Evolutionary conservation across 2,888 invertebrate species (phyloP).

Genomic region (Drosophila putrida): DNA sequence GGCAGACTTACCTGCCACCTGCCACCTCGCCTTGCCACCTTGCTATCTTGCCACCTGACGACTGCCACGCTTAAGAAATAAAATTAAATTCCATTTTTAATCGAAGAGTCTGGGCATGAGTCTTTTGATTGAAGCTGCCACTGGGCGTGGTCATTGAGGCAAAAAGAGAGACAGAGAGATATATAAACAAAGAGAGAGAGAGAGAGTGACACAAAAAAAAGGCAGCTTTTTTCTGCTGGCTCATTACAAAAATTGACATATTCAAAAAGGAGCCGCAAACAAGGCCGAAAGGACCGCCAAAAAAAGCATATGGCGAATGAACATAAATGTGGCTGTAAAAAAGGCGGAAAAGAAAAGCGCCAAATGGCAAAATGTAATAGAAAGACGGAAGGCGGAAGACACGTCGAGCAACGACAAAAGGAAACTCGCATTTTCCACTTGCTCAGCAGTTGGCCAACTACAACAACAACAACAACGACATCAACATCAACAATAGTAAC

Average conservation of each 20-base stretch:
- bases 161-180: not conserved
- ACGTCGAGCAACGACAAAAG: slow-evolving; percentile 48
- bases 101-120: slow-evolving; percentile 24
- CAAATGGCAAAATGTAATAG: slow-evolving; percentile 58
- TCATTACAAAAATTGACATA: slow-evolving; percentile 71
- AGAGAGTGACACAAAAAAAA: not conserved
- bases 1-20: slow-evolving; percentile 38
- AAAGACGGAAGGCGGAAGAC: slow-evolving; percentile 41
- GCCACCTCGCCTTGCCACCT: slow-evolving; percentile 15
- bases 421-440: slow-evolving; percentile 73
- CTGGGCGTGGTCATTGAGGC: not conserved
- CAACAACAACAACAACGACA: slow-evolving; percentile 27
- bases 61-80: slow-evolving; percentile 8
- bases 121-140: slow-evolving; percentile 4
- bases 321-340: slow-evolving; percentile 37
- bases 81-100: slow-evolving; percentile 59
- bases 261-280: slow-evolving; percentile 23
- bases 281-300: slow-evolving; percentile 8
- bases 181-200: not conserved
- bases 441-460: slow-evolving; percentile 52
- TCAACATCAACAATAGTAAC: slow-evolving; percentile 20
- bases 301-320: slow-evolving; percentile 37
- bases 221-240: slow-evolving; percentile 41
- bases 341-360: slow-evolving; percentile 37
- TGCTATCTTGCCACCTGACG: slow-evolving; percentile 10